A percentile compares a stretch with the other conserved stretches of the same genome.
Conservation (phyloP, 1,140 invertebrate species). For the Drosophila orena region DNA sequence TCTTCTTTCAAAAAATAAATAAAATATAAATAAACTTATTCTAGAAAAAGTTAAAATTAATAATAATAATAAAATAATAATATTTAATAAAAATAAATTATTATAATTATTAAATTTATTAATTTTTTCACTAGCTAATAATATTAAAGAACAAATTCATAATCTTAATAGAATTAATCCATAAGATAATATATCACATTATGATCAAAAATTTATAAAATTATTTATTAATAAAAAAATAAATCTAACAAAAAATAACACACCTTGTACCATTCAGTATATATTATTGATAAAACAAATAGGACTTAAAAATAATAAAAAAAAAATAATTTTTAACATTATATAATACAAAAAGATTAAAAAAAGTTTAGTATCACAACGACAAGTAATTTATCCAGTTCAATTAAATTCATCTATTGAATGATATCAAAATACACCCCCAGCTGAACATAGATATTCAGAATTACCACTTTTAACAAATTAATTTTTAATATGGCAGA, state of each 20-base stretch:
- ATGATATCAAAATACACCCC: too few species aligned
- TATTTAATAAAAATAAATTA: conserved; percentile 85
- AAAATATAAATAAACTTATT: conserved; percentile 87
- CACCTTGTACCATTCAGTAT: conserved; percentile 81
- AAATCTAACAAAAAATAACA: conserved; percentile 84
- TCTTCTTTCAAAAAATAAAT: background rate
- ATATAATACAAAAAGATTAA: conserved; percentile 86
- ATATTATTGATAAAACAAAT: conserved; percentile 80
- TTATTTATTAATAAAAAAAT: conserved; percentile 84
- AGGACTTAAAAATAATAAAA: conserved; percentile 84
- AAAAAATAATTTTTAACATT: conserved; percentile 86
- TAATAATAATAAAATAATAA: conserved; percentile 86
- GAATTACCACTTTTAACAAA: too few species aligned
- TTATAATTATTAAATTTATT: too few species aligned
- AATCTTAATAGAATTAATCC: too few species aligned
- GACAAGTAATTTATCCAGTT: too few species aligned
- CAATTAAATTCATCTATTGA: too few species aligned
- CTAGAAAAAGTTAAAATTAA: conserved; percentile 86
- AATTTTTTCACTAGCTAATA: too few species aligned
- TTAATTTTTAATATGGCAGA: too few species aligned
- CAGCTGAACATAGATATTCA: too few species aligned
- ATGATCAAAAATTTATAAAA: conserved; percentile 74
- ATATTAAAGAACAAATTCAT: too few species aligned
- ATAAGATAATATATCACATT: too few species aligned
- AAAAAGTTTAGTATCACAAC: too few species aligned